A percentile compares a stretch with the other conserved stretches of the same genome.
Evolutionary conservation across 1,140 invertebrate species (phyloP).

Genomic region (Calycopis cecrops): DNA sequence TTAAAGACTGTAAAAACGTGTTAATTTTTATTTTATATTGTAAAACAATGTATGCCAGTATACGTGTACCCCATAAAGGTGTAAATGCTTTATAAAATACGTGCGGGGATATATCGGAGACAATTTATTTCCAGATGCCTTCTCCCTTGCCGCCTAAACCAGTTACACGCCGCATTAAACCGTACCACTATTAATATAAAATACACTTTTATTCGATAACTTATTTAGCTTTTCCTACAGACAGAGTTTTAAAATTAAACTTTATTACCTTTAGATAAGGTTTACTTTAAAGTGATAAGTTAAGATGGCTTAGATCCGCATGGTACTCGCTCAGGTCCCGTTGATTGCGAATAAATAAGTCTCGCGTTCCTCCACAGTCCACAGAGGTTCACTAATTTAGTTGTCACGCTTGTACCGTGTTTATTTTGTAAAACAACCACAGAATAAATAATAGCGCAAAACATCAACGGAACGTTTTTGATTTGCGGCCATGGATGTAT

Average conservation of each 20-base stretch:
- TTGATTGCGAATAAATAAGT: slow-evolving; percentile 59
- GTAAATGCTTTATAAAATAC: slow-evolving; percentile 63
- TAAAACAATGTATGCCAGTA: too few species aligned
- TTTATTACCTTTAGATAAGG: not conserved
- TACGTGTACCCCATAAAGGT: slow-evolving; percentile 39
- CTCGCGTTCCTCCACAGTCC: slow-evolving; percentile 14
- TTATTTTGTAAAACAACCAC: slow-evolving; percentile 39
- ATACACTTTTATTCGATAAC: slow-evolving; percentile 11
- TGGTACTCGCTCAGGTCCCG: slow-evolving; percentile 32
- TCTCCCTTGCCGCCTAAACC: slow-evolving; percentile 24
- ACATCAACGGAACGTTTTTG: not conserved
- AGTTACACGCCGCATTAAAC: slow-evolving; percentile 15
- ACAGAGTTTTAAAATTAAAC: slow-evolving; percentile 8
- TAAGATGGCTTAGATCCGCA: slow-evolving; percentile 17
- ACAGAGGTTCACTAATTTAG: slow-evolving; percentile 41
- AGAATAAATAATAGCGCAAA: slow-evolving; percentile 6
- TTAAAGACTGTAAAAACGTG: too few species aligned
- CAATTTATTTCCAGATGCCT: slow-evolving; percentile 60
- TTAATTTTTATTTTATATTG: too few species aligned
- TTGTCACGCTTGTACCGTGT: slow-evolving; percentile 37
- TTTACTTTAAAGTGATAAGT: slow-evolving; percentile 1
- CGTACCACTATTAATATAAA: slow-evolving; percentile 9
- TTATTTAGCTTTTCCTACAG: not conserved
- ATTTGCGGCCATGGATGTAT: not conserved
- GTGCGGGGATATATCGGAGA: slow-evolving; percentile 58